Evolutionary conservation across 2,113 vertebrate species (phyloP).

Genomic region (Pluvialis apricaria): DNA sequence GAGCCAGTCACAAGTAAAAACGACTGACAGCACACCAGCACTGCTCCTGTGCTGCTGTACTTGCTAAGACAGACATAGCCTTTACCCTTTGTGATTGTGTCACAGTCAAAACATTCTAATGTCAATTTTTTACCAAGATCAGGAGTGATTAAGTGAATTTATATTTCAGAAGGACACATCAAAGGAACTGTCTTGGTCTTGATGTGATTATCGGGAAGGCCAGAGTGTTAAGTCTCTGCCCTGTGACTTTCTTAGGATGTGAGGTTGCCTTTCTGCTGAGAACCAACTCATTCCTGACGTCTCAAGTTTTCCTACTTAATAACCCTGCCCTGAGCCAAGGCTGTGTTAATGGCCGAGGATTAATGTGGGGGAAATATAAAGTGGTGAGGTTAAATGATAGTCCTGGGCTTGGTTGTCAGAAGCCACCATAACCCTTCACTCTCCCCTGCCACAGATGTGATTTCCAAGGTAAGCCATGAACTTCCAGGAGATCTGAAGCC

Average conservation of each 20-base stretch:
- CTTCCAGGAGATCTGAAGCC: not conserved
- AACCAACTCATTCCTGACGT: not conserved
- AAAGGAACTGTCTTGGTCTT: not conserved
- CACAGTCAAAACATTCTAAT: not conserved
- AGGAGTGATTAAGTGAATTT: not conserved
- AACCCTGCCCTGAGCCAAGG: not conserved
- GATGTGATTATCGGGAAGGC: not conserved
- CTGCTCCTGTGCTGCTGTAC: no score
- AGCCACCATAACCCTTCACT: not conserved
- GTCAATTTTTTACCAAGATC: not conserved
- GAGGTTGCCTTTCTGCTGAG: not conserved
- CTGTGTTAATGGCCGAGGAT: not conserved
- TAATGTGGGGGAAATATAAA: not conserved
- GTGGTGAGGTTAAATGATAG: not conserved
- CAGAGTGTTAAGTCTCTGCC: not conserved
- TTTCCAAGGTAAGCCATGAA: not conserved
- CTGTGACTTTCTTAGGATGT: not conserved
- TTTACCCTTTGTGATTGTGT: not conserved
- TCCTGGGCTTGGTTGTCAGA: not conserved
- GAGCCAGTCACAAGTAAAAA: not conserved
- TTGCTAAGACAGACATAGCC: not conserved
- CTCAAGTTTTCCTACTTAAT: not conserved
- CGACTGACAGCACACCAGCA: no score
- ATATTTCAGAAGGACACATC: not conserved
- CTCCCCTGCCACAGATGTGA: not conserved